Evolutionary conservation across 1,140 invertebrate species (phyloP).

Genomic region (Drosophila littoralis): DNA sequence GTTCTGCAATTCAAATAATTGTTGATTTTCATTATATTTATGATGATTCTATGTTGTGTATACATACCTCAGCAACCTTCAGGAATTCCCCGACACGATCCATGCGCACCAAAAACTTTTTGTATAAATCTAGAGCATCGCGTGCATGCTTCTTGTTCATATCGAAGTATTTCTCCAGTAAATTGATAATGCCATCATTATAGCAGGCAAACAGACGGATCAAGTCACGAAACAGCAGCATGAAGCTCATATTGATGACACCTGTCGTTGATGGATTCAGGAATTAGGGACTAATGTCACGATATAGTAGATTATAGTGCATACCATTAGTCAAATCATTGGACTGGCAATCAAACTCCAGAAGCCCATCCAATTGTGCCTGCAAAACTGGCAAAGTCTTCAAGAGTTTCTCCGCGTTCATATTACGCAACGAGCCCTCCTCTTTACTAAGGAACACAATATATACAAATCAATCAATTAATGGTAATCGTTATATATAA

Average conservation of each 20-base stretch:
- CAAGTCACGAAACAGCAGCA: slow-evolving; percentile 98
- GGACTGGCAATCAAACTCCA: slow-evolving; percentile 98
- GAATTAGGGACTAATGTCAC: neutral
- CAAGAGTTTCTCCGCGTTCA: slow-evolving; percentile 98
- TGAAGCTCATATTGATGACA: slow-evolving; percentile 99
- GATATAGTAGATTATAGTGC: neutral
- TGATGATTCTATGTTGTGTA: neutral
- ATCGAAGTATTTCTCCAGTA: slow-evolving; percentile 99
- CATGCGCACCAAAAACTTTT: slow-evolving; percentile 99
- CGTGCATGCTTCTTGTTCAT: slow-evolving; percentile 99
- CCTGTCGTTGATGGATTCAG: slow-evolving; percentile 37
- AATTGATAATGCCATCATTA: slow-evolving; percentile 99
- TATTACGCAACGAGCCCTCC: slow-evolving; percentile 97
- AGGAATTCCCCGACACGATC: slow-evolving; percentile 99
- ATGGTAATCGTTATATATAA: neutral
- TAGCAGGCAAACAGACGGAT: slow-evolving; percentile 99
- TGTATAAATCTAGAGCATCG: slow-evolving; percentile 99
- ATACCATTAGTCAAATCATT: slow-evolving; percentile 97
- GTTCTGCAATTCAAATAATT: slow-evolving; percentile 86
- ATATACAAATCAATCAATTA: slow-evolving; percentile 14
- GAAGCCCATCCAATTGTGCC: slow-evolving; percentile 95
- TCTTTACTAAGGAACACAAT: slow-evolving; percentile 88
- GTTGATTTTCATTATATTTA: neutral
- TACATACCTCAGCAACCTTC: slow-evolving; percentile 95
- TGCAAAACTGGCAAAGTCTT: slow-evolving; percentile 98